A percentile compares a stretch with the other conserved stretches of the same genome.
These are phyloP conservation scores for Keiferia lycopersicella DNA, from an alignment of 2,888 invertebrate genomes.

Conservation along the genomic window DNA sequence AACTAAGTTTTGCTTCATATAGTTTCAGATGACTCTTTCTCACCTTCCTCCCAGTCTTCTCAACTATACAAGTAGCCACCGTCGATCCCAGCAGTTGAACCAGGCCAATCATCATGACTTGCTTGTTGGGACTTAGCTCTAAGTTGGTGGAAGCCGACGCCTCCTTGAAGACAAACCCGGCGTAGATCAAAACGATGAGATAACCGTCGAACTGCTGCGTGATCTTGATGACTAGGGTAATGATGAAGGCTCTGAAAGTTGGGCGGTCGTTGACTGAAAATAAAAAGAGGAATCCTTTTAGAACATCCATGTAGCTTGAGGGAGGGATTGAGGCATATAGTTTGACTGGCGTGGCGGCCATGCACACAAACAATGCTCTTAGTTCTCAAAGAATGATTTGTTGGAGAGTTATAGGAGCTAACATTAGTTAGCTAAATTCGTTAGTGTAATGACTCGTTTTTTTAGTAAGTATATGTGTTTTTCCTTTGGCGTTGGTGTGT, in stretches of 20 bases:
- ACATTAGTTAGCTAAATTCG: no score
- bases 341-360: no score
- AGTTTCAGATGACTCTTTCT: no score
- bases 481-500: no score
- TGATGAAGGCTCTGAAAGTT: conserved; percentile 70
- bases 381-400: no score
- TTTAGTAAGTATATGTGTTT: no score
- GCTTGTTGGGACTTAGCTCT: conserved; percentile 68
- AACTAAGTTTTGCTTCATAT: no score
- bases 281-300: background rate
- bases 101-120: conserved; percentile 68
- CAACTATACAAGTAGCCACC: conserved; percentile 67
- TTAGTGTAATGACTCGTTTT: no score
- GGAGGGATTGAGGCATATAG: no score
- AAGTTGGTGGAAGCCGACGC: conserved; percentile 62
- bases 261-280: conserved; percentile 60
- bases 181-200: conserved; percentile 71
- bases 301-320: no score
- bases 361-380: no score
- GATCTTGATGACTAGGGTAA: conserved; percentile 69
- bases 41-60: conserved; percentile 74
- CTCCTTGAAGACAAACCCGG: conserved; percentile 66
- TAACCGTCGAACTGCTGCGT: conserved; percentile 75
- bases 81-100: conserved; percentile 68
- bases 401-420: no score